Evolutionary conservation across 2,113 vertebrate genomes (phyloP), one percentile per base, ranked within the genome.

Genomic region (Noctilio leporinus): DNA sequence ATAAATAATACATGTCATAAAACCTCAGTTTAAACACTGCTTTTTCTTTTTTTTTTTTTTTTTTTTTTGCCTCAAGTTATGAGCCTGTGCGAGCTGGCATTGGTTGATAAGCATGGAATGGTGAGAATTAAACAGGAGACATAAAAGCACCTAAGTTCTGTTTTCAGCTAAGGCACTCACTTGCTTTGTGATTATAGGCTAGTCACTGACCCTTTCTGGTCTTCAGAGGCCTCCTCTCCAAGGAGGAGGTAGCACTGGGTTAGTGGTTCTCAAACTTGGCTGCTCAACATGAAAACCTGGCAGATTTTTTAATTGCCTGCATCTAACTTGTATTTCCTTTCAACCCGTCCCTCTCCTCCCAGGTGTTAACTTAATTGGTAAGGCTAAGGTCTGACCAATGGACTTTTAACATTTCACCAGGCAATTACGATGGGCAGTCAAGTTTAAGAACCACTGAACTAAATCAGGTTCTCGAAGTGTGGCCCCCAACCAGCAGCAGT

Each of bases 1-100:
- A 93, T 88, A 95, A 93, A 91, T 87, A 80, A 89, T 81, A 81
- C 51, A 82, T 77, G 26, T 73, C 24, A 75, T 55, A 72, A 84
- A 92, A 33, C 51, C 51, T 87, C 59, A 51, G 24, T 49, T 96
- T 81, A 93, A 92, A 85, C 83, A 65, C 33, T 17, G 26, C 16
- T 93, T 95, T 96, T 22, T 6, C 76, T 83, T 85, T 47, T 76
- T 73, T 15, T 22, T 6, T 81, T 83, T 85, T 47, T 76, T 22
- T 6, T 81, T 83, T 85, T 47, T 76, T 73, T 15, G n/a, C 12
- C 47, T 87, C 12, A 7, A 88, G 64, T 88, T 95, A 51, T 73
- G 28, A 73, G 76, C 43, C 62, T 87, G 35, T 67, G n/a, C 85
- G 81, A 82, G 49, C 57, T 67, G 55, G 70, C 88, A 89, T 51